Evolutionary conservation across 2,888 invertebrate species (phyloP), one percentile per base, ranked within the genome.

Genomic region (Biston betularia): DNA sequence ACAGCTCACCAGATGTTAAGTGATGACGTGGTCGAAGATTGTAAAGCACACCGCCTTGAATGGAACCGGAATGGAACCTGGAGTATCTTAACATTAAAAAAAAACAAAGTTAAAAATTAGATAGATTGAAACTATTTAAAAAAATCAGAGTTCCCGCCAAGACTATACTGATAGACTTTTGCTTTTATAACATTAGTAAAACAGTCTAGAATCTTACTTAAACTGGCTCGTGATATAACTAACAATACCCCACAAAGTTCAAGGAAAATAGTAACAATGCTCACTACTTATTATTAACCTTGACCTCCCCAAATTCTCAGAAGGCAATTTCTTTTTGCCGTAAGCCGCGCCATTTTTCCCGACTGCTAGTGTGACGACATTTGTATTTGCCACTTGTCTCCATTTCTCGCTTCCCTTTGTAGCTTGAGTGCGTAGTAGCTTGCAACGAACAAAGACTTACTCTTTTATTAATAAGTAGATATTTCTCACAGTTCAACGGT

Each of bases 331-430:
- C 49, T 63, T 58, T 24, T 35, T 6, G 42, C 40, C 53, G 14
- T 49, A 46, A 50, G 50, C 55, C 54, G 3, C n/a, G 52, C 72
- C 63, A 69, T 75, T 67, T 72, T 69, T 71, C 56, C 67, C 61
- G 44, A 57, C 70, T 78, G 71, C 72, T 74, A 55, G 70, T 76
- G 75, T 79, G 73, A 74, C 75, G 75, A 77, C 78, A 63, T 70
- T 59, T 68, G 69, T 73, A 75, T 79, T 80, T 75, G 75, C 79
- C 75, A 76, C 79, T 79, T 73, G 71, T 79, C 74, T 79, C 79
- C 83, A 84, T 85, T 85, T 84, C 83, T 85, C 83, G 80, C 80
- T 82, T 79, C 71, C 74, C 71, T 34, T 55, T 34, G 7, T 15
- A 14, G 38, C 33, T 48, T 24, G 24, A 10, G 4, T n/a, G n/a